Conservation (phyloP, 92 coral and sea anemone species). For the Epizoanthus illoricatus region DNA sequence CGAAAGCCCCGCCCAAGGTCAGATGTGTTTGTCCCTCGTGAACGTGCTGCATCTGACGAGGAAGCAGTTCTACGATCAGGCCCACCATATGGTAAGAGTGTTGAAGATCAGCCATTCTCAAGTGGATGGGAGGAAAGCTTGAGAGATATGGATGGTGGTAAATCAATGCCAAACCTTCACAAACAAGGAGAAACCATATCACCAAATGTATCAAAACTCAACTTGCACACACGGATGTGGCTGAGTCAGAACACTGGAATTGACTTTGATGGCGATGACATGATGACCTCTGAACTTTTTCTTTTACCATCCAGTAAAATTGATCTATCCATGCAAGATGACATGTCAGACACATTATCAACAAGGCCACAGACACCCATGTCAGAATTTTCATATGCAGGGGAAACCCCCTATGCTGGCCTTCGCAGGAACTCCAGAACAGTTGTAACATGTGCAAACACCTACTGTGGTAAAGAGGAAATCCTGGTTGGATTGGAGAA, state of each 20-base stretch:
- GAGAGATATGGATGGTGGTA: conserved; percentile 68
- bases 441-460: conserved; percentile 76
- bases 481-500: conserved; percentile 74
- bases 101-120: conserved; percentile 14
- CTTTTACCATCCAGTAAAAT: conserved; percentile 76
- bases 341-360: conserved; percentile 52
- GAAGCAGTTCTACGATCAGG: conserved; percentile 24
- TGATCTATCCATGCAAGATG: conserved; percentile 67
- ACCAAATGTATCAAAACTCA: conserved; percentile 72
- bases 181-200: conserved; percentile 23
- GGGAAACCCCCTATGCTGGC: conserved; percentile 73
- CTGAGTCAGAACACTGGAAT: conserved; percentile 84
- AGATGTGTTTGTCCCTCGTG: conserved; percentile 30
- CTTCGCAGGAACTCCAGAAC: conserved; percentile 49
- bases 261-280: conserved; percentile 53
- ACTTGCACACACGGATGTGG: conserved; percentile 83
- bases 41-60: conserved; percentile 40
- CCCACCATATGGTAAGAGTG: not conserved
- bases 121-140: conserved; percentile 49
- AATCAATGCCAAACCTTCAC: conserved; percentile 86
- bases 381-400: conserved; percentile 90
- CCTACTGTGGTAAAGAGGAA: conserved; percentile 75
- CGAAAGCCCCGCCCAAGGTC: conserved; percentile 47
- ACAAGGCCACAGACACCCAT: conserved; percentile 86
- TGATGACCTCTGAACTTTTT: conserved; percentile 74